Evolutionary conservation across 2,113 vertebrate species (phyloP).

Genomic region (Ranitomeya imitator): DNA sequence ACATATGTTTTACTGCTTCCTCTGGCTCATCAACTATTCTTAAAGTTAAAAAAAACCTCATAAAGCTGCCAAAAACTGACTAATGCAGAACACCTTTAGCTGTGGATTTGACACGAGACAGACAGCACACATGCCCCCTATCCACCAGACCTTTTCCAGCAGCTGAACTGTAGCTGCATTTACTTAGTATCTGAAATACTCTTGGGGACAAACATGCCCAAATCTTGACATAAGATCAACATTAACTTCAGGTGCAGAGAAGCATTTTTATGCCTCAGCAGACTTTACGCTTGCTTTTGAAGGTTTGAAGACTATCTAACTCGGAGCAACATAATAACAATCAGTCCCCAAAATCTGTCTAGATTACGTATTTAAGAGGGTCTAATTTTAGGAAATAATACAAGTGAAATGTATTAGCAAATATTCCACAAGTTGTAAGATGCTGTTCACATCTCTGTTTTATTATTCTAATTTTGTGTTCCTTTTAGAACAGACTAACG

Average conservation of each 20-base stretch:
- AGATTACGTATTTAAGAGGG: not conserved
- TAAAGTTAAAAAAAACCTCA: not conserved
- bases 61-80: conserved; percentile 42
- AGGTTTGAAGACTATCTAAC: not conserved
- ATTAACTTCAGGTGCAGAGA: conserved; percentile 22
- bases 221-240: conserved; percentile 7
- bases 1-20: not conserved
- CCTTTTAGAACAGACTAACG: too few relatives aligned
- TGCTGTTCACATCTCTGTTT: too few relatives aligned
- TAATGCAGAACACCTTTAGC: conserved; percentile 46
- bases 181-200: conserved; percentile 37
- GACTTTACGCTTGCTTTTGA: not conserved
- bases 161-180: conserved; percentile 19
- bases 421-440: not conserved
- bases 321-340: not conserved
- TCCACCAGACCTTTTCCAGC: conserved; percentile 42
- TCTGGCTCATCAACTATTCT: not conserved
- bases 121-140: conserved; percentile 33
- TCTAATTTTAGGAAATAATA: not conserved
- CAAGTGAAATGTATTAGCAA: not conserved
- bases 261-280: not conserved
- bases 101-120: conserved; percentile 24
- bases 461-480: too few relatives aligned
- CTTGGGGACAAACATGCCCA: conserved; percentile 34
- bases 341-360: not conserved